Base-by-base conservation (phyloP, 1,140 invertebrate species). In the Oscheius sp. region DNA sequence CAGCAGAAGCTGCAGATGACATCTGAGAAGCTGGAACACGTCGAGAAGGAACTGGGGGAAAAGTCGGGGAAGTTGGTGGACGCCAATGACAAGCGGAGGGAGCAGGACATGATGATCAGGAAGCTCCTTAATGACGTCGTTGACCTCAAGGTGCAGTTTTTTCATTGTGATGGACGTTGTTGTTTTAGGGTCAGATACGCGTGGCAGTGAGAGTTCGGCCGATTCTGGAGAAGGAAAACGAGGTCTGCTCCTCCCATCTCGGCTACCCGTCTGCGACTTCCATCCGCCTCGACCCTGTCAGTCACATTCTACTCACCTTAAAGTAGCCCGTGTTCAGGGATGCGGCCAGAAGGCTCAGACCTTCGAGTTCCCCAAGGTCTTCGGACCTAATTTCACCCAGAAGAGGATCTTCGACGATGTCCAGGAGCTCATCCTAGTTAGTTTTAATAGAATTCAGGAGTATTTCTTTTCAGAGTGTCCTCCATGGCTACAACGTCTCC, bases 401-500 rank as follows among this genome's bases (percentile, higher is more conserved):
- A 10, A 38, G 32, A 28, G 18, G 4, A 34, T 77, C 1, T 77
- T 77, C 65, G 36, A 2, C n/a, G 42, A 71, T 1, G n/a, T 77
- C 18, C 23, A 73, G 26, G 75, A 77, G 15, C 75, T 77, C 29
- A 70, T 77, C 35, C 26, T 49, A 45, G 75, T 77, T 13, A 23
- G 64, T 31, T 61, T 15, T 1, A 23, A 28, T 64, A 35, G 7
- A 15, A n/a, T 65, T 58, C 28, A 36, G 2, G 1, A 34, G 3
- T 18, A 46, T 4, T 49, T 71, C 58, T n/a, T 26, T 68, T 66
- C 52, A 77, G 75, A 58, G 34, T 32, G 69, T 52, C 91, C 92
- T 1, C 83, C 93, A 95, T 87, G 91, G 91, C 0, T 94, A 92
- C 80, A 96, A 96, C 88, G 90, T 93, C 0, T 95, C 93, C n/a